A percentile compares a stretch with the other conserved stretches of the same genome.
These are phyloP conservation scores for Philypnodon macrostomus DNA, from an alignment of 2,797 vertebrate genomes.

Conservation along the genomic window DNA sequence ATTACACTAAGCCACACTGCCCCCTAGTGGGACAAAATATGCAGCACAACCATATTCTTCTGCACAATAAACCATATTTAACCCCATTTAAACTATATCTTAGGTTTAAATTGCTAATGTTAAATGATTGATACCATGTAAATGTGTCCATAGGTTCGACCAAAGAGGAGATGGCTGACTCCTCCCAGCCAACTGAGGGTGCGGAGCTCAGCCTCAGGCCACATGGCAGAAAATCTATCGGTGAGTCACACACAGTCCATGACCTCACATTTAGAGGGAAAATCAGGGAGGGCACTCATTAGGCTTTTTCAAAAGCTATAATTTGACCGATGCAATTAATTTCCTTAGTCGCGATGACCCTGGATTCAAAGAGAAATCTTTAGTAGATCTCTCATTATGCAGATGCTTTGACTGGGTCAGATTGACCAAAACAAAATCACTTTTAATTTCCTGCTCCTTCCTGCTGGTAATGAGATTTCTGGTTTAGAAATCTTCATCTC, in stretches of 20 bases:
- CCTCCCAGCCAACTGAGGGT: conserved; percentile 60
- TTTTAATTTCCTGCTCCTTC: conserved; percentile 23
- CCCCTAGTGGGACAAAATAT: conserved; percentile 58
- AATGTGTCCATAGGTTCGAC: conserved; percentile 63
- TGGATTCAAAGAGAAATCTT: conserved; percentile 24
- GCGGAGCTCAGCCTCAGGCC: conserved; percentile 69
- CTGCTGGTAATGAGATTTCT: not conserved
- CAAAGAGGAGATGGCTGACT: conserved; percentile 73
- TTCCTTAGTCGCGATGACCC: conserved; percentile 37
- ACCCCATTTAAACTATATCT: too few relatives aligned
- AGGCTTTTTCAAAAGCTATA: conserved; percentile 13
- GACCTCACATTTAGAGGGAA: conserved; percentile 22
- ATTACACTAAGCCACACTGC: conserved; percentile 43
- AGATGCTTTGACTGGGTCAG: conserved; percentile 10
- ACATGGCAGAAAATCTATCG: conserved; percentile 74
- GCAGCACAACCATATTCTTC: conserved; percentile 16
- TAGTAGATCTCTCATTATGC: conserved; percentile 30
- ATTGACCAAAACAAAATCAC: conserved; percentile 22
- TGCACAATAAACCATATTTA: too few relatives aligned
- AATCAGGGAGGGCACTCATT: conserved; percentile 25
- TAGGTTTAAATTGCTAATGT: not conserved
- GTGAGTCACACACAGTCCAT: conserved; percentile 50
- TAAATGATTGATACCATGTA: not conserved
- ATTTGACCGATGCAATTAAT: conserved; percentile 27
- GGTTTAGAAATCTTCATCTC: not conserved